Conservation (phyloP, 2,888 invertebrate species). For the Anticlea derivata region DNA sequence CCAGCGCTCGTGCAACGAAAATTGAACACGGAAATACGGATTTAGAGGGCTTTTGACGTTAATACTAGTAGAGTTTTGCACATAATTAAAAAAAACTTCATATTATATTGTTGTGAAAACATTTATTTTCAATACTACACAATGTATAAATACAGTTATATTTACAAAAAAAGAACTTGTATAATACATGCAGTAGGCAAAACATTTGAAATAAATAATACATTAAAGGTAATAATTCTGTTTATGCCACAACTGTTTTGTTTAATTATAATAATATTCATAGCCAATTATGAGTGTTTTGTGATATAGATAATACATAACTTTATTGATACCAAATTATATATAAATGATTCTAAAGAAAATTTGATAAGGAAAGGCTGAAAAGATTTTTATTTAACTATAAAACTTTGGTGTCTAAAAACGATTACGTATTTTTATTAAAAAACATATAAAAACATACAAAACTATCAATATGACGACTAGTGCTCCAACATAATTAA, state of each 20-base stretch:
- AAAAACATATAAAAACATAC: constrained; percentile 31
- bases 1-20: constrained; percentile 20
- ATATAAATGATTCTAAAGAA: too few species aligned
- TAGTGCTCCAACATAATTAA: constrained; percentile 47
- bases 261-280: too few species aligned
- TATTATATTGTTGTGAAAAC: constrained; percentile 58
- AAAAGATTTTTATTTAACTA: background rate
- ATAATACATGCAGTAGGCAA: constrained; percentile 27
- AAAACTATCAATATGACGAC: constrained; percentile 43
- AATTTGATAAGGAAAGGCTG: too few species aligned
- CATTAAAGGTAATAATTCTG: too few species aligned
- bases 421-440: constrained; percentile 48
- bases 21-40: constrained; percentile 15
- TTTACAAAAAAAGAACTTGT: constrained; percentile 49
- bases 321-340: too few species aligned
- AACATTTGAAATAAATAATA: constrained; percentile 6
- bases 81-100: background rate
- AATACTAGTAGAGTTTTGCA: background rate
- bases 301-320: too few species aligned
- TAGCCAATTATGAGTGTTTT: too few species aligned
- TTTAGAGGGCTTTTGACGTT: constrained; percentile 4
- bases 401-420: constrained; percentile 37
- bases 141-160: constrained; percentile 69
- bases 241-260: too few species aligned
- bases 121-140: constrained; percentile 58